A percentile compares a stretch with the other conserved stretches of the same genome.
These are phyloP conservation scores for Alentia gelatinosa DNA, from an alignment of 2,888 invertebrate species.

Conservation along the genomic window DNA sequence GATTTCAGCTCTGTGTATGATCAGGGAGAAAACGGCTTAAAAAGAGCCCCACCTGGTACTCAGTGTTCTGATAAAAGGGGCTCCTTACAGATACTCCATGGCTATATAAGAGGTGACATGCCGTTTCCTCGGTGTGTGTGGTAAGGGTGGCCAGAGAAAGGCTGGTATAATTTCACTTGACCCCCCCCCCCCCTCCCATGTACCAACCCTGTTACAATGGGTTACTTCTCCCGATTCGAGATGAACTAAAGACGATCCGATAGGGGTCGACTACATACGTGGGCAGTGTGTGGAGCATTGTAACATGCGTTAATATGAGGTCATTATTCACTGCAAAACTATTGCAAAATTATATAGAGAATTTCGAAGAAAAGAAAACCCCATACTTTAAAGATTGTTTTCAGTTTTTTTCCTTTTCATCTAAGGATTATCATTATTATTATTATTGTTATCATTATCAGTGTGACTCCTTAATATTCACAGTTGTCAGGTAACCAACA, in stretches of 20 bases:
- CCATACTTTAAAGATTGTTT: not conserved
- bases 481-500: not conserved
- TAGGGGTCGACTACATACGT: no score
- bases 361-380: not conserved
- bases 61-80: not conserved
- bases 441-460: not conserved
- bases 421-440: not conserved
- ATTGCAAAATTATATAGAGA: conserved; percentile 34
- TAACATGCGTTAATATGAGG: not conserved
- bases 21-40: not conserved
- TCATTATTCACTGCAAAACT: conserved; percentile 37
- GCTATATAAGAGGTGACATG: no score
- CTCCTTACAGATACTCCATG: no score
- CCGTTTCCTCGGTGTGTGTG: no score
- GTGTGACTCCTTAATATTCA: not conserved
- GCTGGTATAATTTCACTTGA: not conserved
- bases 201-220: conserved; percentile 8
- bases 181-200: no score
- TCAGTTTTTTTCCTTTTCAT: not conserved
- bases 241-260: not conserved
- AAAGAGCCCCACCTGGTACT: not conserved
- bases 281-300: not conserved
- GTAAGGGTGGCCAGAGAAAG: not conserved
- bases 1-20: no score
- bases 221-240: not conserved